phyloP scores from a whole-genome alignment of 2,888 invertebrate species.

The Eremobia ochroleuca region DNA sequence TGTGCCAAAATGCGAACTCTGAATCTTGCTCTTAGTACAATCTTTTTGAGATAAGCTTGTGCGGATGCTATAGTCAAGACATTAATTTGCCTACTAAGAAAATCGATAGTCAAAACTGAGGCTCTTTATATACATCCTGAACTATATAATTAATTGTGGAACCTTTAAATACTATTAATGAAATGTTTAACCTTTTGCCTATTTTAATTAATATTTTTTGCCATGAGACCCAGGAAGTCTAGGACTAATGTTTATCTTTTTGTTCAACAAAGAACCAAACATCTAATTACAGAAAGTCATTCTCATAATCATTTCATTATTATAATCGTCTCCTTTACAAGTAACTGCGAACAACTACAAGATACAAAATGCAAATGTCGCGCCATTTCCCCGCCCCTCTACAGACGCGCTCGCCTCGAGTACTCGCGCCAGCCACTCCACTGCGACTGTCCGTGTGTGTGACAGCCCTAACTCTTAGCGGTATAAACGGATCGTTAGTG shows the following conservation, averaged over 20 bases:
- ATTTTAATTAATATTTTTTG: neutral
- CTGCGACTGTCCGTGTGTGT: slow-evolving; percentile 56
- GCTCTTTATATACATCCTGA: neutral
- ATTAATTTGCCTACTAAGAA: neutral
- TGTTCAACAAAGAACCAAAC: neutral
- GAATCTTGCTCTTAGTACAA: neutral
- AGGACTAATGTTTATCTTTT: neutral
- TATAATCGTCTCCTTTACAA: slow-evolving; percentile 29
- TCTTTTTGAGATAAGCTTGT: neutral
- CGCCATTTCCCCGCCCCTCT: slow-evolving; percentile 43
- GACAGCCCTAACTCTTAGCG: slow-evolving; percentile 58
- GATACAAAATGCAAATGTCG: slow-evolving; percentile 63
- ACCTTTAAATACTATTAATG: too few species aligned
- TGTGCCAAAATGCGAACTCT: neutral
- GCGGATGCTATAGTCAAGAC: neutral
- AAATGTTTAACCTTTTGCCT: neutral
- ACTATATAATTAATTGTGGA: neutral
- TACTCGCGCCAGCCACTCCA: slow-evolving; percentile 57
- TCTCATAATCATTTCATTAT: neutral
- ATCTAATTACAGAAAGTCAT: neutral
- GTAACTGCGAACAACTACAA: slow-evolving; percentile 36
- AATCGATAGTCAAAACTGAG: neutral
- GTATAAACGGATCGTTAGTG: slow-evolving; percentile 60
- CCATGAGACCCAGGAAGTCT: neutral
- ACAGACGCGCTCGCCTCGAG: slow-evolving; percentile 44